These are phyloP conservation scores for Tauraco erythrolophus DNA, from an alignment of 2,113 vertebrate species.

Conservation along the genomic window DNA sequence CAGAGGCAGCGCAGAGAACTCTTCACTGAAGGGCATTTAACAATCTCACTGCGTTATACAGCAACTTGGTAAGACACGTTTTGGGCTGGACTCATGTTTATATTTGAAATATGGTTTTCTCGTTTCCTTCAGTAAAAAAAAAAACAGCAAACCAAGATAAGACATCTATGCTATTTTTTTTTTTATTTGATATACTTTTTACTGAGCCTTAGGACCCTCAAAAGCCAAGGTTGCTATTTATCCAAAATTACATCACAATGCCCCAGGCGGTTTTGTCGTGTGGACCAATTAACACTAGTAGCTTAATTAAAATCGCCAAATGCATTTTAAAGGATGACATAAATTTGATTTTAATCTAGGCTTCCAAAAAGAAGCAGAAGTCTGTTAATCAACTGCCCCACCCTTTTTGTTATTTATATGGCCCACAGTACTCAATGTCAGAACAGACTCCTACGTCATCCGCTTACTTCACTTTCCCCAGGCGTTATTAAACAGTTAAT, in stretches of 20 bases:
- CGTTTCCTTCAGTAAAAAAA: not conserved
- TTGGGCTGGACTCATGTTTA: not conserved
- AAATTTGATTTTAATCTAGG: constrained; percentile 45
- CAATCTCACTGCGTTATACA: not conserved
- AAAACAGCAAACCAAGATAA: not conserved
- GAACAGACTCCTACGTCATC: not conserved
- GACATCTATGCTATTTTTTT: not conserved
- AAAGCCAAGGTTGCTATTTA: not conserved
- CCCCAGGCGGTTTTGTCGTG: constrained; percentile 1
- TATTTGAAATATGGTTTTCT: not conserved
- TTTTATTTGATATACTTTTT: not conserved
- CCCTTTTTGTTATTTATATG: not conserved
- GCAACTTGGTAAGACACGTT: fast-evolving
- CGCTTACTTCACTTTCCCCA: constrained; percentile 36
- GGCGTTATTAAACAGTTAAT: constrained; percentile 33
- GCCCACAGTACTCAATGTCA: not conserved
- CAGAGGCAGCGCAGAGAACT: not conserved
- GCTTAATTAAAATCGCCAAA: constrained; percentile 24
- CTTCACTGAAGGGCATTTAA: not conserved
- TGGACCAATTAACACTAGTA: not conserved
- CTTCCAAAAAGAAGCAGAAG: constrained; percentile 7
- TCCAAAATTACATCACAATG: not conserved
- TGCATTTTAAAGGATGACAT: constrained; percentile 22
- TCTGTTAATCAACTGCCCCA: constrained; percentile 8
- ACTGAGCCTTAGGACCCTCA: not conserved